Base-by-base conservation (phyloP, 2,888 invertebrate species). In the Tinea semifulvella region DNA sequence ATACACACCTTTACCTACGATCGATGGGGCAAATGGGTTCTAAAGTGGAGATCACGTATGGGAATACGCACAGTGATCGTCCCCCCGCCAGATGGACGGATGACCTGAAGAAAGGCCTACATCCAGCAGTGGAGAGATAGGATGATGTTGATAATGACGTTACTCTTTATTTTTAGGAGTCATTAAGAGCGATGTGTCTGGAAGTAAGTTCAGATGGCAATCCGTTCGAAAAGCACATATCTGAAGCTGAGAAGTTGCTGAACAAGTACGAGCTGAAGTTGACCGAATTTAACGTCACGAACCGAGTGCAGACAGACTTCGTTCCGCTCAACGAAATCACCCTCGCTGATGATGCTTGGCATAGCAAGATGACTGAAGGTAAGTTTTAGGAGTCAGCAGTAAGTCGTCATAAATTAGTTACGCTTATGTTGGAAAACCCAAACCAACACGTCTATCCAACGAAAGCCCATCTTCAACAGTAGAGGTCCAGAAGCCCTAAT, bases 241-340 rank as follows among this genome's bases (percentile, higher is more conserved):
- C 66, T 0, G 70, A 82, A 7, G 83, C 84, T 1, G 85, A 85
- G 60, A 75, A 82, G 48, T 61, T 86, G 2, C 62, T 87, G 25
- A 82, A 71, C 49, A 85, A 82, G 52, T 86, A 84, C 53, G 85
- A 85, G 53, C 63, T 73, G 43, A 85, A 84, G 52, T 58, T 86
- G 35, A 77, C 71, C 35, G 85, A 86, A 52, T 74, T 67, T 55
- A 74, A 75, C 49, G 63, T 55, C 1, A 77, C 67, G 13, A 57
- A 52, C 26, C 64, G 63, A 35, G 61, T 65, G 40, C 73, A 64
- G 47, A 68, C 72, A 0, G 79, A 77, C 51, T 62, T 75, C 46
- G 70, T 73, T 36, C 70, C 72, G 6, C 61, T 80, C 8, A 73
- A 60, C 49, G 80, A 80, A 27, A 72, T 81, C 6, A 66, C 80